Percentiles rank a stretch among this genome's conserved stretches.
Evolutionary conservation across 2,113 vertebrate species (phyloP).

Genomic region (Cyprinodon variegatus): DNA sequence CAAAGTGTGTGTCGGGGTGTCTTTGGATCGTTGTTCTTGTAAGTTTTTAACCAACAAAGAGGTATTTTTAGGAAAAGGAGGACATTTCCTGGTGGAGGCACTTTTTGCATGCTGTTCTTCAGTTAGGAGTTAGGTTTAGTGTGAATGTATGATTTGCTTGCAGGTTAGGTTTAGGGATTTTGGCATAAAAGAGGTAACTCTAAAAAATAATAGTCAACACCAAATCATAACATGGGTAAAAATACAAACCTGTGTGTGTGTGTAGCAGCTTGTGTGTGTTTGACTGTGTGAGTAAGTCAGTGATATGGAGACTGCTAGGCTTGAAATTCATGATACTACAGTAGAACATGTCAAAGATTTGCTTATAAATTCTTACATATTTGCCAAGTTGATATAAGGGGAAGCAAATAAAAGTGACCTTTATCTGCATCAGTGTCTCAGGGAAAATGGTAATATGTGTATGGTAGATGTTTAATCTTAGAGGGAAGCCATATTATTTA

Average conservation of each 20-base stretch:
- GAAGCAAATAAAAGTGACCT: background rate
- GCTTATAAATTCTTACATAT: background rate
- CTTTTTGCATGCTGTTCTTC: too few species aligned
- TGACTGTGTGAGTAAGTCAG: background rate
- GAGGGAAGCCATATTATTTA: slow-evolving; percentile 9
- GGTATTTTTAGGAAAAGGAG: too few species aligned
- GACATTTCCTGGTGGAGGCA: too few species aligned
- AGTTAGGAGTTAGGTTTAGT: too few species aligned
- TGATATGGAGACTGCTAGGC: background rate
- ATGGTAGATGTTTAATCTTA: slow-evolving; percentile 49
- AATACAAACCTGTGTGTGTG: background rate
- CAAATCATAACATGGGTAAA: too few species aligned
- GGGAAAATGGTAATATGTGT: slow-evolving; percentile 31
- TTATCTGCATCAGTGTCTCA: slow-evolving; percentile 1
- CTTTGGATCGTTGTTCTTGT: too few species aligned
- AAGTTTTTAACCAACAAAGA: too few species aligned
- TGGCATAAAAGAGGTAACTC: too few species aligned
- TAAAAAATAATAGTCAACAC: too few species aligned
- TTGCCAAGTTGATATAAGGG: background rate
- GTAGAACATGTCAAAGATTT: slow-evolving; percentile 3
- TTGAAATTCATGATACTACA: background rate
- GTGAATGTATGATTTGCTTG: too few species aligned
- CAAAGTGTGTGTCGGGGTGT: background rate
- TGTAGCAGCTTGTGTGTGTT: background rate
- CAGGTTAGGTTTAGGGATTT: too few species aligned